Base-by-base conservation (phyloP, 2,113 vertebrate genomes). In the Clupea harengus region DNA sequence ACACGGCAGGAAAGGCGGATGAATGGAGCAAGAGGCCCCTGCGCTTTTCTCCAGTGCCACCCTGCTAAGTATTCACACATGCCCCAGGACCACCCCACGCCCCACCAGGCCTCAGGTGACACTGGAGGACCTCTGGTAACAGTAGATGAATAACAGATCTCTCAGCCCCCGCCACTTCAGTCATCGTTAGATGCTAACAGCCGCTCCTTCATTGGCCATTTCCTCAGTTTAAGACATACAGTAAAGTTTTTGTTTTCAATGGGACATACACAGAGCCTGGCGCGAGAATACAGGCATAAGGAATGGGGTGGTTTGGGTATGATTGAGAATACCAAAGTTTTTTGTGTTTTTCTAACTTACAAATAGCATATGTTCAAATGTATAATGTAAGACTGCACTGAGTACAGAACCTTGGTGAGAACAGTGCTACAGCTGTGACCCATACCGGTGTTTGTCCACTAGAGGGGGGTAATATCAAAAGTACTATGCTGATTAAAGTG, bases 51-150 rank as follows among this genome's bases (percentile, higher is more conserved):
- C 64, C 25, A 25, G 9, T 72, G 64, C 64, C 64, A 72, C 64
- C 64, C 64, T 67, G 64, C 64, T 72, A 72, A 72, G 64, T 72
- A 72, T 28, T 72, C 64, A 72, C 64, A 72, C 64, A 72, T 72
- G 64, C 64, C 64, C 64, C n/a, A n/a, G 64, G 64, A 72, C 64
- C 64, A 25, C 22, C 22, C 64, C 64, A 25, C 22, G 1, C 8
- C 25, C 64, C 64, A 72, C 8, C n/a, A 28, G 64, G 64, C n/a
- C 25, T 72, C 10, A 9, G n/a, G 64, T 28, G 3, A 72, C 64
- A 72, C 64, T 2, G 64, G n/a, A 9, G 28, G 8, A 28, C 28
- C 64, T 10, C 25, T 72, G 64, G 64, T 72, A 72, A 32, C 64
- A 8, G 25, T 8, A 28, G 25, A 72, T 28, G 64, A 72, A 32